Evolutionary conservation across 2,888 invertebrate species (phyloP).

Genomic region (Clepsis dumicolana): DNA sequence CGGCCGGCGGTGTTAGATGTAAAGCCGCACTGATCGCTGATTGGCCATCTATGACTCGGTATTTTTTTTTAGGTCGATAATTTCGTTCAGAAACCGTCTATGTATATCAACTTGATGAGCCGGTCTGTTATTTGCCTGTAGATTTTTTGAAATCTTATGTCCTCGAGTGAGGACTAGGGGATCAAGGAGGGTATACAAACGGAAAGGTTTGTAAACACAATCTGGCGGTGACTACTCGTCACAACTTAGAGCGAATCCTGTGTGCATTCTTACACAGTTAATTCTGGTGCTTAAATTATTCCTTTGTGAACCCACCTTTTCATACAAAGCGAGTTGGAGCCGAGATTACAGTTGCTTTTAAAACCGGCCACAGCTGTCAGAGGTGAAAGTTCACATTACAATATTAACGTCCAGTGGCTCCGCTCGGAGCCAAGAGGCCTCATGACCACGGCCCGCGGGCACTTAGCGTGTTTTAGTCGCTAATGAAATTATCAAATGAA

Average conservation of each 20-base stretch:
- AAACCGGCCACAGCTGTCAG: slow-evolving; percentile 25
- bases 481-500: slow-evolving; percentile 33
- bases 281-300: slow-evolving; percentile 14
- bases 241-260: slow-evolving; percentile 8
- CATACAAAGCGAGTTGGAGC: slow-evolving; percentile 17
- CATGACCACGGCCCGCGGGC: neutral
- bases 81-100: no score
- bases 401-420: neutral
- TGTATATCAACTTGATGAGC: no score
- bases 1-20: no score
- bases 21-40: no score
- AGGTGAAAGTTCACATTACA: slow-evolving; percentile 20
- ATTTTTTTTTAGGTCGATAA: no score
- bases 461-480: neutral
- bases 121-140: no score
- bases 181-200: neutral
- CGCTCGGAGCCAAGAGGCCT: neutral
- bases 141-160: no score
- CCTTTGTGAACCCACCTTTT: slow-evolving; percentile 28
- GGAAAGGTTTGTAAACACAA: neutral
- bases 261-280: slow-evolving; percentile 7
- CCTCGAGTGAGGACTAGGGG: no score
- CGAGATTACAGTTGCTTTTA: slow-evolving; percentile 28
- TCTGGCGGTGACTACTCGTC: neutral
- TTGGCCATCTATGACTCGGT: no score